Evolutionary conservation across 1,140 invertebrate genomes (phyloP).

Genomic region (Drosophila repletoides): DNA sequence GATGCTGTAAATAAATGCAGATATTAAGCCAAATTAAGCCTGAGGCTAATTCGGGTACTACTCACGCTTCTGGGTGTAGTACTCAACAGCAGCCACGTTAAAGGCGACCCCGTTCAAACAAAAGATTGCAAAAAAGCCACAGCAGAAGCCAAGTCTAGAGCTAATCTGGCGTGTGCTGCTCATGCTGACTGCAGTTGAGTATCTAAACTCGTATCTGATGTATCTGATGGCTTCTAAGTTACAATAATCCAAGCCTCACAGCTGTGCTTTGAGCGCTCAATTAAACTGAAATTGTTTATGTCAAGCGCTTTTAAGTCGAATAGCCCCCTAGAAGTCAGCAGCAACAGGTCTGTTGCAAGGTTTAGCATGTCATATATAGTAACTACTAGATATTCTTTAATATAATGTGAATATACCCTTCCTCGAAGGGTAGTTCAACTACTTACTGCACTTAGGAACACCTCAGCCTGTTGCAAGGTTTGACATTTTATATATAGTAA

Average conservation of each 20-base stretch:
- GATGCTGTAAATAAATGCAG: slow-evolving; percentile 83
- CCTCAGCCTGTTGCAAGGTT: no score
- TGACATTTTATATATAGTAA: neutral
- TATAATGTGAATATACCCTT: neutral
- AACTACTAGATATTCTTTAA: neutral
- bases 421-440: no score
- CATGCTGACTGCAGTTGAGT: slow-evolving; percentile 36
- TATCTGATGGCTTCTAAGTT: slow-evolving; percentile 7
- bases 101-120: slow-evolving; percentile 23
- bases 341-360: slow-evolving; percentile 1
- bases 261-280: slow-evolving; percentile 23
- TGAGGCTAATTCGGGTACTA: neutral
- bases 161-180: slow-evolving; percentile 24
- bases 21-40: neutral
- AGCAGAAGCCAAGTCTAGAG: slow-evolving; percentile 9
- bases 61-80: slow-evolving; percentile 68
- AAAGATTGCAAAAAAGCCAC: slow-evolving; percentile 42
- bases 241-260: slow-evolving; percentile 11
- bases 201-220: slow-evolving; percentile 1
- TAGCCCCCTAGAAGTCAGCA: neutral
- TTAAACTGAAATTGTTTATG: slow-evolving; percentile 31
- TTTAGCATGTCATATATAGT: neutral
- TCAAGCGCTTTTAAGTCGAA: slow-evolving; percentile 4
- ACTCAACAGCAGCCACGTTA: slow-evolving; percentile 39
- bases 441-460: no score